Evolutionary conservation across 2,888 invertebrate genomes (phyloP).

Genomic region (Sclerodermus sp.): DNA sequence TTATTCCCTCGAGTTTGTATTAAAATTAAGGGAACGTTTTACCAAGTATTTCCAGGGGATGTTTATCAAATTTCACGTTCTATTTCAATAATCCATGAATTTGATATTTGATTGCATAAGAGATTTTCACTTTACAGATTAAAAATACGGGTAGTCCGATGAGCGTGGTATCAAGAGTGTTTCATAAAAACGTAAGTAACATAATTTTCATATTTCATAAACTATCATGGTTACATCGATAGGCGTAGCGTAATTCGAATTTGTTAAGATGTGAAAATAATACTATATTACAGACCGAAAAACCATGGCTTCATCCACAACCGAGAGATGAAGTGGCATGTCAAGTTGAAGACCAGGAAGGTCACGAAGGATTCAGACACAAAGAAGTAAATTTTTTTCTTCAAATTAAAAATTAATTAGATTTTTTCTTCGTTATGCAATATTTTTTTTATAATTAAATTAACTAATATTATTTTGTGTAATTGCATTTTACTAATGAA

Average conservation of each 20-base stretch:
- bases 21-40: no score
- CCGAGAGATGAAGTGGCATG: slow-evolving; percentile 48
- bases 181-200: slow-evolving; percentile 50
- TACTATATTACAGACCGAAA: slow-evolving; percentile 49
- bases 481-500: no score
- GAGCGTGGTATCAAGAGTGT: slow-evolving; percentile 53
- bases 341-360: slow-evolving; percentile 37
- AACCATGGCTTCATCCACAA: slow-evolving; percentile 50
- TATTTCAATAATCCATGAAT: no score
- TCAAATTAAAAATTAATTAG: no score
- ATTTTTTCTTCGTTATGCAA: no score
- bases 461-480: no score
- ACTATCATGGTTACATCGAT: no score
- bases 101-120: no score
- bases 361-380: slow-evolving; percentile 48
- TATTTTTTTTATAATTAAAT: no score
- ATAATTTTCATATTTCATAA: not conserved
- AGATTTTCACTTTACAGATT: slow-evolving; percentile 27
- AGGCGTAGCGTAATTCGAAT: slow-evolving; percentile 3
- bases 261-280: slow-evolving; percentile 14
- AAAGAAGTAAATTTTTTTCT: slow-evolving; percentile 49
- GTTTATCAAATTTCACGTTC: no score
- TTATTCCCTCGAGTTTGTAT: no score
- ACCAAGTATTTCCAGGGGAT: no score
- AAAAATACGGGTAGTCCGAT: slow-evolving; percentile 54